phyloP scores from a whole-genome alignment of 2,113 vertebrate genomes.

The Ondatra zibethicus region DNA sequence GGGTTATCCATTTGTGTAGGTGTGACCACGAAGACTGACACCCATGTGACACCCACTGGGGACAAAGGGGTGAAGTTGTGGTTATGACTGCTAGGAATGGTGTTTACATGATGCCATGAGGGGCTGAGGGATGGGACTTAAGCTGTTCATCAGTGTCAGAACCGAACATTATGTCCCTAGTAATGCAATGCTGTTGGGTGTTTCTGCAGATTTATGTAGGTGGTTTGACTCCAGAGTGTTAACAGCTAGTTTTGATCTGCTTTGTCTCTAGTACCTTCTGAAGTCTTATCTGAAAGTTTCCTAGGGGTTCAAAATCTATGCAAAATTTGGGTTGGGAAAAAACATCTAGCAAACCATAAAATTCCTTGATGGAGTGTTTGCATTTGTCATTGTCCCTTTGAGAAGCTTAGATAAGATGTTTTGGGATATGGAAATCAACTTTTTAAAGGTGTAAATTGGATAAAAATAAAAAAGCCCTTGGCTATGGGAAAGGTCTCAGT shows the following conservation, averaged over 20 bases:
- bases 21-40: neutral
- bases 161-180: neutral
- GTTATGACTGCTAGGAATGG: neutral
- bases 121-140: neutral
- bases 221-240: neutral
- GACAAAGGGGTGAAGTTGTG: neutral
- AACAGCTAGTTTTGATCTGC: neutral
- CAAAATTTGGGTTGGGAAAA: neutral
- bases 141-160: neutral
- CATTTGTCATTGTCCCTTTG: neutral
- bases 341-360: no score
- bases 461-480: neutral
- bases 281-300: neutral
- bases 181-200: neutral
- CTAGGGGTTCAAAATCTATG: neutral
- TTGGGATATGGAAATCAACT: neutral
- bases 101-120: neutral
- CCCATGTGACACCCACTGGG: neutral
- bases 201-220: no score
- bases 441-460: neutral
- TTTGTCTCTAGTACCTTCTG: neutral
- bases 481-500: neutral
- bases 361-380: neutral
- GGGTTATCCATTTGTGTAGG: neutral
- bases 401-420: neutral